Conservation (phyloP, 2,113 vertebrate genomes). For the Arothron firmamentum region DNA sequence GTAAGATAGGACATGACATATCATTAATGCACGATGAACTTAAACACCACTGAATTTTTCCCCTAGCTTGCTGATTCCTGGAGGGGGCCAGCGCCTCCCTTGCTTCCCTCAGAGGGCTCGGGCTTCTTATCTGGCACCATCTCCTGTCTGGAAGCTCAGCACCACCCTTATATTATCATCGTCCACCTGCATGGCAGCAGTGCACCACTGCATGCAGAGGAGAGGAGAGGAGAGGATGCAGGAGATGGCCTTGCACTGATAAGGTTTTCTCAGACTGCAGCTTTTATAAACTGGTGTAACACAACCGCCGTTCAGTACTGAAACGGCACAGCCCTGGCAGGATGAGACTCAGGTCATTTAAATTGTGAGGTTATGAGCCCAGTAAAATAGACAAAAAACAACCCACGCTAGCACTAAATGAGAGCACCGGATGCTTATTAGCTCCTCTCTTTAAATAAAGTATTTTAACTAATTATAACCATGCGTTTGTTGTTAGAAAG, state of each 20-base stretch:
- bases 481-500: background rate
- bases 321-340: background rate
- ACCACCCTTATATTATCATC: slow-evolving; percentile 71
- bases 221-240: slow-evolving; percentile 42
- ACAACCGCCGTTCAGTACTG: background rate
- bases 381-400: too few relatives aligned
- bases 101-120: slow-evolving; percentile 52
- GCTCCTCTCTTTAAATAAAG: too few relatives aligned
- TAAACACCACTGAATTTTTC: background rate
- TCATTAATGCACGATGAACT: too few relatives aligned
- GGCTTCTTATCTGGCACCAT: slow-evolving; percentile 78
- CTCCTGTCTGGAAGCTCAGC: slow-evolving; percentile 69
- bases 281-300: background rate
- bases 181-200: slow-evolving; percentile 74
- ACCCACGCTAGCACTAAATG: background rate
- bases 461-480: too few relatives aligned
- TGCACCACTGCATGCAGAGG: slow-evolving; percentile 54
- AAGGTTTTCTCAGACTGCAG: slow-evolving; percentile 23
- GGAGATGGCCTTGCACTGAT: slow-evolving; percentile 65
- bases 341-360: background rate
- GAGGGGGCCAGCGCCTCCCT: slow-evolving; percentile 51
- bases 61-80: slow-evolving; percentile 10
- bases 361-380: too few relatives aligned
- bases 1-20: too few relatives aligned
- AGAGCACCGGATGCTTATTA: too few relatives aligned